Evolutionary conservation across 2,113 vertebrate species (phyloP).

Genomic region (Agapornis roseicollis): DNA sequence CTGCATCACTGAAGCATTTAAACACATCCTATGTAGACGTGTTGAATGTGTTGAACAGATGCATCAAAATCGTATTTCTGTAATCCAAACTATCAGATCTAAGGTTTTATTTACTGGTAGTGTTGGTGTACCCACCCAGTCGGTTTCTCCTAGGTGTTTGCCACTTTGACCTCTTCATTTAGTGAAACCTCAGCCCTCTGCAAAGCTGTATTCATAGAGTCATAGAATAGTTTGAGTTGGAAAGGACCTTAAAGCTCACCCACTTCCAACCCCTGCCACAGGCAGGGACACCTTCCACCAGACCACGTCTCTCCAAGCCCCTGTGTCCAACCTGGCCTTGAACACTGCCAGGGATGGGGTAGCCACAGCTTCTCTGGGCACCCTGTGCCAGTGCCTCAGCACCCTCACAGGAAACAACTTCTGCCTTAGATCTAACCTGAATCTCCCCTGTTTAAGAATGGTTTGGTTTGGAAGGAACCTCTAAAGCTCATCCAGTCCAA

Average conservation of each 20-base stretch:
- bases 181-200: not conserved
- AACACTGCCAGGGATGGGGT: too few species aligned
- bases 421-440: too few species aligned
- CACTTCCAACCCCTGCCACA: not conserved
- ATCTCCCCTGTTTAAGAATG: too few species aligned
- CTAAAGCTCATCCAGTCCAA: not conserved
- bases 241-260: not conserved
- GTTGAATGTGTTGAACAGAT: not conserved
- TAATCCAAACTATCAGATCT: not conserved
- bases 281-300: not conserved
- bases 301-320: fast-evolving
- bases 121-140: not conserved
- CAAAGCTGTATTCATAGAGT: not conserved
- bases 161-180: not conserved
- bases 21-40: not conserved
- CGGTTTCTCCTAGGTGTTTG: not conserved
- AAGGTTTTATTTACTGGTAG: not conserved
- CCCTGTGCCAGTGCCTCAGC: too few species aligned
- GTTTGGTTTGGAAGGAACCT: too few species aligned
- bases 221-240: not conserved
- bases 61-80: not conserved
- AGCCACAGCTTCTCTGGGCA: too few species aligned
- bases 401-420: too few species aligned
- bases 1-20: not conserved
- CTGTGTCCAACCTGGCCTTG: too few species aligned